Percentiles rank a stretch among this genome's conserved stretches.
These are phyloP conservation scores for Tetropium fuscum DNA, from an alignment of 2,888 invertebrate genomes.

Conservation along the genomic window DNA sequence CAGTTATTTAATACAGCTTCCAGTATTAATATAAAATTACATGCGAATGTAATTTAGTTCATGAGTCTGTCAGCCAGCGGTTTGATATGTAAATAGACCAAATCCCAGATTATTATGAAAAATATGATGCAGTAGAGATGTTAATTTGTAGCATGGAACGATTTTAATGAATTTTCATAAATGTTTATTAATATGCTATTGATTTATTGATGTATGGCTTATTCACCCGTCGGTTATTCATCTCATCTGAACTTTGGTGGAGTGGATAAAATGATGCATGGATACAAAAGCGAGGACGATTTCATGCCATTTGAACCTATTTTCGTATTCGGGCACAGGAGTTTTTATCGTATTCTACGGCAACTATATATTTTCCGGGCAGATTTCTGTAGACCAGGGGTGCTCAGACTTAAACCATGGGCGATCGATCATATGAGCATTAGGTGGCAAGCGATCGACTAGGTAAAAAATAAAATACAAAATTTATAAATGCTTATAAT, in stretches of 20 bases:
- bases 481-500: too few relatives aligned
- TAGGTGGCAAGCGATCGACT: too few relatives aligned
- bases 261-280: neutral
- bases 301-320: too few relatives aligned
- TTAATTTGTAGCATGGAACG: conserved; percentile 19
- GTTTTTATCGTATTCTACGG: too few relatives aligned
- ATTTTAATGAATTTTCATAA: conserved; percentile 20
- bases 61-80: conserved; percentile 20
- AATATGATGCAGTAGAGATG: conserved; percentile 15
- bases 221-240: conserved; percentile 13
- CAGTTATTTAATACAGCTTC: conserved; percentile 2
- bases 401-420: too few relatives aligned
- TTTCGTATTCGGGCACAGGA: too few relatives aligned
- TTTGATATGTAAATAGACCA: conserved; percentile 14
- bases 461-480: too few relatives aligned
- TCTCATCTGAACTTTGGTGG: conserved; percentile 11
- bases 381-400: too few relatives aligned
- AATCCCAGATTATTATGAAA: conserved; percentile 17
- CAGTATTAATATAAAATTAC: conserved; percentile 19
- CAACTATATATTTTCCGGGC: too few relatives aligned
- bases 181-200: conserved; percentile 15
- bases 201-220: neutral
- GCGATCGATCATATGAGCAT: too few relatives aligned
- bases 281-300: neutral
- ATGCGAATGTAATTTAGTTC: conserved; percentile 18